Conservation (phyloP, 2,888 invertebrate genomes). For the Noctua janthina region DNA sequence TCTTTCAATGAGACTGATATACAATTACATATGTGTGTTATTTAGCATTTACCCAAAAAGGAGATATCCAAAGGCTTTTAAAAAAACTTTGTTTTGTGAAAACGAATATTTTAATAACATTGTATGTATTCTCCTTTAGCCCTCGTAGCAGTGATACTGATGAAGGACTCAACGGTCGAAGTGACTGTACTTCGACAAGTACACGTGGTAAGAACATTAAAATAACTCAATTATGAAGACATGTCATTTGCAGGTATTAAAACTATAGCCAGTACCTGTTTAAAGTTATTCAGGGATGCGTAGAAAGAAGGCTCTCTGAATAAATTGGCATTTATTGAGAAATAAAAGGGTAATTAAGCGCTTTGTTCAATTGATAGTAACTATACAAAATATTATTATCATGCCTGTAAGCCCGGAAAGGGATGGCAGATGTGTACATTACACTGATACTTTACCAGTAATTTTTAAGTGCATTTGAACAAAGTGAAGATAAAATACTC, state of each 20-base stretch:
- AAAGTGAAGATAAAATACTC: neutral
- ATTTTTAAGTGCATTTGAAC: neutral
- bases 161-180: conserved; percentile 86
- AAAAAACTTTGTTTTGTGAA: neutral
- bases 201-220: conserved; percentile 83
- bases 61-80: neutral
- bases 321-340: conserved; percentile 24
- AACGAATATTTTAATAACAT: neutral
- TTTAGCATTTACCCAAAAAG: neutral
- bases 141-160: conserved; percentile 89
- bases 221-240: conserved; percentile 26
- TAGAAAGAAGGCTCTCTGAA: conserved; percentile 28
- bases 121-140: conserved; percentile 73
- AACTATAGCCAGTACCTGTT: neutral
- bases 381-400: neutral
- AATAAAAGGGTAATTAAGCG: neutral
- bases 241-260: neutral
- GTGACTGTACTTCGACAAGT: conserved; percentile 87
- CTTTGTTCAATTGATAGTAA: neutral
- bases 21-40: neutral
- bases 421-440: neutral
- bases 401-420: neutral
- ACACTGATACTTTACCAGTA: neutral
- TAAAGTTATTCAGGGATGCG: conserved; percentile 28
- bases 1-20: neutral